phyloP scores from a whole-genome alignment of 2,797 vertebrate genomes.

The Meriones psammophilus region DNA sequence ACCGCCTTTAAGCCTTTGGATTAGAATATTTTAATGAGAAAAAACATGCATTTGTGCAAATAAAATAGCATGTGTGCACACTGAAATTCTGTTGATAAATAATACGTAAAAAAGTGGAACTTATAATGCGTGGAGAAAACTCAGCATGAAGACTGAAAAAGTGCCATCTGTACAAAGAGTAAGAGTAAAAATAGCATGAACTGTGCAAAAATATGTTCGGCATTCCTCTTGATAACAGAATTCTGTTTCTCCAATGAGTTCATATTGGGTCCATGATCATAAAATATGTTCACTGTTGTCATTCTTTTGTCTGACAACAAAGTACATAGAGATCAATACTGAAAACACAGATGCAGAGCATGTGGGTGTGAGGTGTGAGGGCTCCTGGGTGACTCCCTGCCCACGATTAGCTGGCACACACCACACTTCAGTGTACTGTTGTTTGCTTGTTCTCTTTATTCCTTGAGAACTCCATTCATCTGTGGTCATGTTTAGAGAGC shows the following conservation, averaged over 20 bases:
- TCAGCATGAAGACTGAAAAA: background rate
- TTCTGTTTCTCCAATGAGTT: background rate
- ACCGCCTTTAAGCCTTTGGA: background rate
- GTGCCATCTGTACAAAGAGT: background rate
- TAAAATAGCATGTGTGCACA: background rate
- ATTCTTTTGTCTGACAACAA: background rate
- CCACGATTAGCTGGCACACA: background rate
- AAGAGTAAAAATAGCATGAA: background rate
- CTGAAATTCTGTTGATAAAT: background rate
- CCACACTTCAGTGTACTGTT: too few species aligned
- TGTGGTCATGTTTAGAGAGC: fast-evolving
- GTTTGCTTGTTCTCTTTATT: background rate
- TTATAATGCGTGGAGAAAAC: background rate
- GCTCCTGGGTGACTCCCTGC: background rate
- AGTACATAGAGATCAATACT: background rate
- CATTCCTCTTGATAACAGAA: background rate
- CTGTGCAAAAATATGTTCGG: background rate
- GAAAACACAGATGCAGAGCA: fast-evolving
- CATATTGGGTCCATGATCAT: background rate
- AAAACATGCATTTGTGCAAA: background rate
- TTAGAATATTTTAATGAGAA: background rate
- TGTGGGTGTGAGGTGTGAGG: too few species aligned
- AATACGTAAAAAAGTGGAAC: background rate
- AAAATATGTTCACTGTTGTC: background rate
- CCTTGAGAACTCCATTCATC: background rate